phyloP scores from a whole-genome alignment of 2,113 vertebrate genomes.

The Azemiops feae region DNA sequence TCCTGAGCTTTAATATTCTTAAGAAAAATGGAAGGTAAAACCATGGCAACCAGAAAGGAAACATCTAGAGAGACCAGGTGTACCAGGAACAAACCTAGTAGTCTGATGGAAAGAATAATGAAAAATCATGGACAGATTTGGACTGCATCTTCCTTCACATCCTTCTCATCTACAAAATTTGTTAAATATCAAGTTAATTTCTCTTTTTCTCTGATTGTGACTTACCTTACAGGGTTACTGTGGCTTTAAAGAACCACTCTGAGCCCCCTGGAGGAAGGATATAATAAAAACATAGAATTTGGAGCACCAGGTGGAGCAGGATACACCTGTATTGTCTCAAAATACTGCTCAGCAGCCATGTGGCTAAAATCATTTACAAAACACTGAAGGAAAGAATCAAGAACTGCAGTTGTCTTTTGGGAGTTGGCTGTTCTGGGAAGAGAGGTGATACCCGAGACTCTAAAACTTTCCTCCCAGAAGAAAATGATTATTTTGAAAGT shows the following conservation, averaged over 20 bases:
- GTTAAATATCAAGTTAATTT: neutral
- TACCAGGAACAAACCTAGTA: neutral
- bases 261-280: neutral
- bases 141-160: fast-evolving
- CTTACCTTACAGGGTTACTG: neutral
- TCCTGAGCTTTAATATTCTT: conserved; percentile 1
- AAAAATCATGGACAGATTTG: neutral
- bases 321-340: neutral
- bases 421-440: neutral
- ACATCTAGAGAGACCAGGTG: neutral
- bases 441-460: neutral
- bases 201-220: neutral
- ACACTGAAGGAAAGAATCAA: neutral
- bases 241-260: neutral
- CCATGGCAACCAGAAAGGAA: neutral
- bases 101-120: neutral
- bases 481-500: conserved; percentile 25
- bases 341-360: neutral
- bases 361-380: neutral
- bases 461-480: neutral
- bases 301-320: neutral
- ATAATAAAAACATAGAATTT: neutral
- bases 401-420: neutral
- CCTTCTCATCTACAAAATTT: neutral
- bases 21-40: conserved; percentile 44